Conservation (phyloP, 2,888 invertebrate genomes). For the Leptothorax acervorum region DNA sequence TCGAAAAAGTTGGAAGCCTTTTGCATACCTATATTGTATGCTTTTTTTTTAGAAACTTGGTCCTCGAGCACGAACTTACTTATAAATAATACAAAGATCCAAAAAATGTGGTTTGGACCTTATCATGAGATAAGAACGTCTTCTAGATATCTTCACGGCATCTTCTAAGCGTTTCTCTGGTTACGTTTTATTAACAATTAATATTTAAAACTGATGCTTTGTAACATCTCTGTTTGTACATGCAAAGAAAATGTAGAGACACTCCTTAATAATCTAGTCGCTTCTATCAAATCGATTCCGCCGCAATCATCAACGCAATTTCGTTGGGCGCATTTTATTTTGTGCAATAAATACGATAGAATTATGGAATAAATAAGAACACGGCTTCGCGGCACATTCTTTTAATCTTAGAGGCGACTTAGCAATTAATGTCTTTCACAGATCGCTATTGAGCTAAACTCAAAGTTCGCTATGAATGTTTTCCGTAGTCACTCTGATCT, state of each 20-base stretch:
- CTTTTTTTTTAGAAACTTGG: not conserved
- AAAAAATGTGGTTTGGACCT: not conserved
- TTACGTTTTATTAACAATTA: constrained; percentile 4
- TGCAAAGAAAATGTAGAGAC: not conserved
- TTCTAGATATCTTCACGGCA: not conserved
- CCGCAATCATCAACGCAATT: not conserved
- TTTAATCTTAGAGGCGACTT: constrained; percentile 20
- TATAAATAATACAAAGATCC: not conserved
- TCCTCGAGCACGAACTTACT: not conserved
- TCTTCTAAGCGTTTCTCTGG: not conserved
- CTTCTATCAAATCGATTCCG: not conserved
- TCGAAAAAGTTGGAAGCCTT: not conserved
- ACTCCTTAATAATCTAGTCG: not conserved
- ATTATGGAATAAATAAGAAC: constrained; percentile 1
- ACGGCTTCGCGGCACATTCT: constrained; percentile 1
- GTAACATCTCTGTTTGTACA: not conserved
- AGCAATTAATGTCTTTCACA: constrained; percentile 32
- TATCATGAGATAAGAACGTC: not conserved
- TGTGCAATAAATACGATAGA: constrained; percentile 30
- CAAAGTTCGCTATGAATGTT: constrained; percentile 94
- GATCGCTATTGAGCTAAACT: constrained; percentile 64
- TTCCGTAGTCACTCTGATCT: constrained; percentile 93
- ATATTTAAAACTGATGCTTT: constrained; percentile 8
- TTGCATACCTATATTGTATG: not conserved
- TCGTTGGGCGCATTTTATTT: constrained; percentile 18